A percentile compares a stretch with the other conserved stretches of the same genome.
These are phyloP conservation scores for Numenius arquata DNA, from an alignment of 2,113 vertebrate genomes.

Conservation along the genomic window DNA sequence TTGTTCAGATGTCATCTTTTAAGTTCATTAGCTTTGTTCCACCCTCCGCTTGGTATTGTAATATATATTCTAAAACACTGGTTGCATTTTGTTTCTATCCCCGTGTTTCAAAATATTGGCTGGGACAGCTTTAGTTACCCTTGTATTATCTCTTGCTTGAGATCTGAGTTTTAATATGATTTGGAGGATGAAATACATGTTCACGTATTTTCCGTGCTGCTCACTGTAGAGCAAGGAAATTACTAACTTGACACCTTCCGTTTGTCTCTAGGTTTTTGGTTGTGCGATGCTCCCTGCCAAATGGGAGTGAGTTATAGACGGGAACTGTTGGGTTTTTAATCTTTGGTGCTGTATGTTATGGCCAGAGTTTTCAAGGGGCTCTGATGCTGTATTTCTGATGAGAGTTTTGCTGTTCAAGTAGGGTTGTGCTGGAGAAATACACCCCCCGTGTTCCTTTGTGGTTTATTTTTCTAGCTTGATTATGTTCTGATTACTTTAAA, in stretches of 20 bases:
- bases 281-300: conserved; percentile 30
- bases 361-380: not conserved
- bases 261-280: conserved; percentile 12
- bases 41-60: conserved; percentile 1
- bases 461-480: not conserved
- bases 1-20: conserved; percentile 2
- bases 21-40: conserved; percentile 30
- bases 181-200: conserved; percentile 26
- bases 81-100: not conserved
- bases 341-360: not conserved
- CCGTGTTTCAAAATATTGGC: not conserved
- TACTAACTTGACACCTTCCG: conserved; percentile 50
- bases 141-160: not conserved
- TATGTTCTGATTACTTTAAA: not conserved
- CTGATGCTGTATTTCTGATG: not conserved
- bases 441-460: not conserved
- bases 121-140: not conserved
- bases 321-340: conserved; percentile 28
- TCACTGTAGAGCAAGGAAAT: conserved; percentile 41
- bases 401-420: not conserved
- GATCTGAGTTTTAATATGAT: not conserved
- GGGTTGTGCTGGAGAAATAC: not conserved
- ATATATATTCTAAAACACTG: not conserved
- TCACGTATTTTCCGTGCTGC: conserved; percentile 10
- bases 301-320: not conserved